phyloP scores from a whole-genome alignment of 2,113 vertebrate species.

The Alectura lathami region DNA sequence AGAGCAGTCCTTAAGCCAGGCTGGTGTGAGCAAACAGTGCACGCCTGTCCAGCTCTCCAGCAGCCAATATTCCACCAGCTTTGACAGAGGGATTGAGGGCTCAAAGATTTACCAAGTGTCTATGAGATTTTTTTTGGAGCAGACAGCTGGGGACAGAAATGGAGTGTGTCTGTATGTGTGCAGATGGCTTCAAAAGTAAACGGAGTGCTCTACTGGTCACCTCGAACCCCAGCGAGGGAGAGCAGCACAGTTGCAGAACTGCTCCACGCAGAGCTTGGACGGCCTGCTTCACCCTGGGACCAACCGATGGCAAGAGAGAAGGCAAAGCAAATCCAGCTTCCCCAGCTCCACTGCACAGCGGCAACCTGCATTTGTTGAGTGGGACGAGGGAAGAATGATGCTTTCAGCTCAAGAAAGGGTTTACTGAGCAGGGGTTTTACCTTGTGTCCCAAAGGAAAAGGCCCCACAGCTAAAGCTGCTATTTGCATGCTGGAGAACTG shows the following conservation, averaged over 20 bases:
- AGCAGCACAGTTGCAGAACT: accelerated
- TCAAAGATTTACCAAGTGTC: background rate
- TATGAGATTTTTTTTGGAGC: background rate
- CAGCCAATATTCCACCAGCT: background rate
- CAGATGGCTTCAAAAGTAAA: background rate
- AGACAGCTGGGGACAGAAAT: background rate
- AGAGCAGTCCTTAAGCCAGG: background rate
- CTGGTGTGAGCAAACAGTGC: background rate
- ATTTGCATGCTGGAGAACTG: background rate
- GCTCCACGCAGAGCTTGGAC: background rate
- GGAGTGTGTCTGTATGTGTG: background rate
- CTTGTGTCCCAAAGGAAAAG: background rate
- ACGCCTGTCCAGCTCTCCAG: background rate
- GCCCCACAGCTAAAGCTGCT: background rate
- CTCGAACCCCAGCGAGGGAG: accelerated
- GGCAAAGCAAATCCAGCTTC: background rate
- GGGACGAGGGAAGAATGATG: background rate
- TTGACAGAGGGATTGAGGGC: background rate
- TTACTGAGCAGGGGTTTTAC: background rate
- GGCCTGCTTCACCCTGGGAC: background rate
- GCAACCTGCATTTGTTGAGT: background rate
- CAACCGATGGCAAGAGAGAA: background rate
- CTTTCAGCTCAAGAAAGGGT: no score
- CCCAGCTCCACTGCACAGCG: background rate
- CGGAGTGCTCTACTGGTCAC: background rate